A percentile compares a stretch with the other conserved stretches of the same genome.
Conservation (phyloP, 2,113 vertebrate species). For the Carassius gibelio region DNA sequence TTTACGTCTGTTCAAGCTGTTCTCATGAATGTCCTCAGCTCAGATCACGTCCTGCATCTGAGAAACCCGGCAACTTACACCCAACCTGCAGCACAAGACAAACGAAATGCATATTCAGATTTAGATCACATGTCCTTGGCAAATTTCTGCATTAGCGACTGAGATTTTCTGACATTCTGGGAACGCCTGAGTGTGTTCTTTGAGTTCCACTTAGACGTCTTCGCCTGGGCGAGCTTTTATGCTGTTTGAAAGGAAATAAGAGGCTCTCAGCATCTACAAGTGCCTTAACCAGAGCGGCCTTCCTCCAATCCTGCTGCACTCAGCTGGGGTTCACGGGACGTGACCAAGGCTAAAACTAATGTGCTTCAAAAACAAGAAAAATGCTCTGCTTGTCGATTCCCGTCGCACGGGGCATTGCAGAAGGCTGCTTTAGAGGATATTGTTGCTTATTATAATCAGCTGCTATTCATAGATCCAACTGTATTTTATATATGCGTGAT, state of each 20-base stretch:
- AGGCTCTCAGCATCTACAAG: conserved; percentile 36
- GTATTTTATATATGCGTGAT: not conserved
- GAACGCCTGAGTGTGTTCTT: not conserved
- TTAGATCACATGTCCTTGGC: not conserved
- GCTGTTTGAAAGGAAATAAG: conserved; percentile 41
- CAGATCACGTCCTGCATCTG: not conserved
- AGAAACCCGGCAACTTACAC: not conserved
- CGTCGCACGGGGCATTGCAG: not conserved
- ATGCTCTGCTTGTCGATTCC: not conserved
- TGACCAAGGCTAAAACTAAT: conserved; percentile 29
- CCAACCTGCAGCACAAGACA: not conserved
- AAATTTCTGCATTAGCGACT: not conserved
- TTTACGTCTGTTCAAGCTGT: conserved; percentile 54
- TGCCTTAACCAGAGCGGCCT: conserved; percentile 43
- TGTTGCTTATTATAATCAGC: not conserved
- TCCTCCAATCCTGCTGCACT: conserved; percentile 29
- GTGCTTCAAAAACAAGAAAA: conserved; percentile 3
- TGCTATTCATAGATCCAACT: not conserved
- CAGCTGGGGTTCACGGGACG: not conserved
- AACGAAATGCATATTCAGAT: not conserved
- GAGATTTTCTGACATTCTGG: conserved; percentile 12
- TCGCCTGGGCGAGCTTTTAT: not conserved
- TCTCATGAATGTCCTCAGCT: conserved; percentile 5
- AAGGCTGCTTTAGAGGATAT: not conserved
- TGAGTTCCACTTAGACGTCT: conserved; percentile 2